A percentile compares a stretch with the other conserved stretches of the same genome.
Conservation (phyloP, 1,140 invertebrate species). For the Drosophila seguyi region DNA sequence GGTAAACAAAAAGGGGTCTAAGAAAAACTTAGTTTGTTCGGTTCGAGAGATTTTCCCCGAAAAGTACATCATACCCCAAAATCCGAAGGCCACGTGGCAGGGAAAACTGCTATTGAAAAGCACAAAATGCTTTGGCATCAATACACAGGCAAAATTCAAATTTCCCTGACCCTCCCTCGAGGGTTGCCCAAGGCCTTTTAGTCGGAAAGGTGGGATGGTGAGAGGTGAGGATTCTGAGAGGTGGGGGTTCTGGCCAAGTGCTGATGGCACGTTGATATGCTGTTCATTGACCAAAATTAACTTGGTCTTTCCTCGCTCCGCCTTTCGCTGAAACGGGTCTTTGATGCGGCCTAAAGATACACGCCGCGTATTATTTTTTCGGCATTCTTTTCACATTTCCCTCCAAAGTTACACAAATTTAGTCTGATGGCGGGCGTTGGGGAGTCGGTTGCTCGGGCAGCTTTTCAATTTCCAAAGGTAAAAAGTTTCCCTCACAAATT, state of each 20-base stretch:
- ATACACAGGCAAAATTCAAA: conserved; percentile 63
- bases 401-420: conserved; percentile 72
- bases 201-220: conserved; percentile 1
- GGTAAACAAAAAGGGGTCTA: background rate
- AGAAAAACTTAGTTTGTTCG: background rate
- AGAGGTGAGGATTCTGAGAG: background rate
- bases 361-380: conserved; percentile 43
- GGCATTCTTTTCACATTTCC: conserved; percentile 45
- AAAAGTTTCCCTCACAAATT: conserved; percentile 71
- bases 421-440: conserved; percentile 50
- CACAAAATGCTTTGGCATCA: conserved; percentile 44
- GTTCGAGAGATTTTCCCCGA: background rate
- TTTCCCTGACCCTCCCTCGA: conserved; percentile 48
- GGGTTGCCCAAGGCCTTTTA: conserved; percentile 9
- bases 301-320: conserved; percentile 38
- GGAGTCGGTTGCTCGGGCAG: conserved; percentile 21
- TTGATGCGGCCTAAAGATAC: conserved; percentile 64
- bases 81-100: background rate
- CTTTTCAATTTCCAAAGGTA: conserved; percentile 73
- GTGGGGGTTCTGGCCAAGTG: conserved; percentile 53
- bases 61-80: conserved; percentile 1
- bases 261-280: conserved; percentile 75
- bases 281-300: conserved; percentile 83
- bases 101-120: conserved; percentile 58
- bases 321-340: conserved; percentile 21